A percentile compares a stretch with the other conserved stretches of the same genome.
Conservation (phyloP, 2,797 vertebrate species). For the Etheostoma perlongum region DNA sequence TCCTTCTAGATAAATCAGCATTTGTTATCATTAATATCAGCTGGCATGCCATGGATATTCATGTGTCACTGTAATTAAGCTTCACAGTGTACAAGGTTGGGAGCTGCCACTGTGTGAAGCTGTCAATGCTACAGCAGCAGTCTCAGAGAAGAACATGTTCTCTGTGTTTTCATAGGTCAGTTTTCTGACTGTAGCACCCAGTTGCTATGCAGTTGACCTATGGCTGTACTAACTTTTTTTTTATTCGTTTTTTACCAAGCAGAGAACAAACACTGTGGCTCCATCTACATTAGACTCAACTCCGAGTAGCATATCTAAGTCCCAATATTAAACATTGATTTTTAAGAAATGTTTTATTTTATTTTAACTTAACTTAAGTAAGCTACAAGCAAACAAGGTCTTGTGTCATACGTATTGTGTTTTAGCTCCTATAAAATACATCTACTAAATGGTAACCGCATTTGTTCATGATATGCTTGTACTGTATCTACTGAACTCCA, state of each 20-base stretch:
- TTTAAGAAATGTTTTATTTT: constrained; percentile 15
- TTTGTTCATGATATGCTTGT: constrained; percentile 22
- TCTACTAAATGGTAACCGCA: constrained; percentile 21
- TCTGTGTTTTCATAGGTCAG: constrained; percentile 77
- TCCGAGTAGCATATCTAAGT: constrained; percentile 27
- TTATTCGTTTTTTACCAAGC: constrained; percentile 54
- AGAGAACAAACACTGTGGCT: constrained; percentile 41
- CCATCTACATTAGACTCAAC: constrained; percentile 19
- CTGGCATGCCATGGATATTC: constrained; percentile 54
- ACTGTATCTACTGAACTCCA: constrained; percentile 29
- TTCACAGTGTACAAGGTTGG: constrained; percentile 44
- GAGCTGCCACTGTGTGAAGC: constrained; percentile 44
- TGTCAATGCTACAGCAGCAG: constrained; percentile 59
- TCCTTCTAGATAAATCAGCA: constrained; percentile 45
- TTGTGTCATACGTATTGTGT: not conserved
- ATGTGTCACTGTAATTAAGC: constrained; percentile 68
- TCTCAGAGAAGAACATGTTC: constrained; percentile 50
- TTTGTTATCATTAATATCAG: constrained; percentile 44
- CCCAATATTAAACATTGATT: constrained; percentile 19
- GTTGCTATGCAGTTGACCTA: constrained; percentile 81
- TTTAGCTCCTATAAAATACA: constrained; percentile 21
- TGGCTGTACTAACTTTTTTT: constrained; percentile 65
- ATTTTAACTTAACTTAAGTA: constrained; percentile 5
- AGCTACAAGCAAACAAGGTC: not conserved
- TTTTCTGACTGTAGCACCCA: constrained; percentile 67